These are phyloP conservation scores for Oryzias melastigma DNA, from an alignment of 2,113 vertebrate genomes.

Conservation along the genomic window DNA sequence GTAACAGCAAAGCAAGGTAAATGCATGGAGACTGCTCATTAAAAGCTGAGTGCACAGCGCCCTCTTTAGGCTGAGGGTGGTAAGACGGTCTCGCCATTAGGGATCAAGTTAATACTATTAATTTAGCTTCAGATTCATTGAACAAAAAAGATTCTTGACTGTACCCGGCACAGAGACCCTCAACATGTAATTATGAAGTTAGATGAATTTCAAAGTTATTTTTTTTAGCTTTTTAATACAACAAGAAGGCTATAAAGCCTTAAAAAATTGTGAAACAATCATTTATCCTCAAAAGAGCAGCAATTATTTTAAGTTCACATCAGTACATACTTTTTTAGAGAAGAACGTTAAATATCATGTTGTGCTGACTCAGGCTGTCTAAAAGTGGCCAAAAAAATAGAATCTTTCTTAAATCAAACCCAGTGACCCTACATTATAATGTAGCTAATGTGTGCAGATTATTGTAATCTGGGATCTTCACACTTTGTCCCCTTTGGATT, in stretches of 20 bases:
- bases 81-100: constrained; percentile 26
- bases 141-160: not conserved
- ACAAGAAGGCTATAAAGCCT: not conserved
- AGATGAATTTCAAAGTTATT: not conserved
- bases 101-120: constrained; percentile 28
- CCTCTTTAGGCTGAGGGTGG: constrained; percentile 72
- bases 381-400: not conserved
- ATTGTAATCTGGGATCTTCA: not conserved
- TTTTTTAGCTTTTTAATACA: constrained; percentile 1
- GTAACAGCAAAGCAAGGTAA: constrained; percentile 35
- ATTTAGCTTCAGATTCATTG: not conserved
- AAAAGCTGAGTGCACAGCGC: constrained; percentile 76
- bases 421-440: not conserved
- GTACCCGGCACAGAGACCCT: not conserved
- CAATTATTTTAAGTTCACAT: not conserved
- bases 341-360: not conserved
- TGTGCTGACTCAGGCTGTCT: not conserved
- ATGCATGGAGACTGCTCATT: constrained; percentile 61
- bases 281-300: not conserved
- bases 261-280: not conserved
- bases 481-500: not conserved
- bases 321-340: not conserved
- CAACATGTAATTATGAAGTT: not conserved
- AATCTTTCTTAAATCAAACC: too few relatives aligned
- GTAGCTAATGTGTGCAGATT: constrained; percentile 4